These are phyloP conservation scores for Parnassius mnemosyne DNA, from an alignment of 2,888 invertebrate species.

Conservation along the genomic window DNA sequence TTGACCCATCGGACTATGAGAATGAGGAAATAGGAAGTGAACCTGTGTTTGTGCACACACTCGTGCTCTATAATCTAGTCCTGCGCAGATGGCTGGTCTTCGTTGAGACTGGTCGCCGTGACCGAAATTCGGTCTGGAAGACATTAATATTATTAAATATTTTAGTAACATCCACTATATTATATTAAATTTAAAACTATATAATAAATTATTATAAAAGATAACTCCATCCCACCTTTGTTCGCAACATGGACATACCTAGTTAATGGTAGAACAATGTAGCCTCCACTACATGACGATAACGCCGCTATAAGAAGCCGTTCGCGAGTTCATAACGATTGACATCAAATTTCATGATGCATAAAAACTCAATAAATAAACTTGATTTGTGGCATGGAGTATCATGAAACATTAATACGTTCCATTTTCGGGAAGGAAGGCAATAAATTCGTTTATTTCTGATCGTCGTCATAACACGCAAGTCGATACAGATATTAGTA, in stretches of 20 bases:
- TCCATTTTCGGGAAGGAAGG: conserved; percentile 4
- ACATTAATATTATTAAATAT: too few species aligned
- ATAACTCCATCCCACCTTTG: neutral
- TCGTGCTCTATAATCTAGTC: too few species aligned
- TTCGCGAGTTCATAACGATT: conserved; percentile 37
- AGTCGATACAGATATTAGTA: neutral
- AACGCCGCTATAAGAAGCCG: conserved; percentile 38
- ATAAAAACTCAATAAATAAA: conserved; percentile 44
- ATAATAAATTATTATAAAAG: too few species aligned
- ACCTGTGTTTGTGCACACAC: too few species aligned
- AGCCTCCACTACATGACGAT: conserved; percentile 22
- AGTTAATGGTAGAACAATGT: conserved; percentile 23
- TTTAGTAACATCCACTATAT: too few species aligned
- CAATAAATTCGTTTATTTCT: conserved; percentile 30
- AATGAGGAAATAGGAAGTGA: too few species aligned
- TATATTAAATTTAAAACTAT: too few species aligned
- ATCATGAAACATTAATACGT: conserved; percentile 30
- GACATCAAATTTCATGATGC: conserved; percentile 49
- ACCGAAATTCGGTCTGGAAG: too few species aligned
- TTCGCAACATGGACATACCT: too few species aligned
- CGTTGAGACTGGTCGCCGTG: too few species aligned
- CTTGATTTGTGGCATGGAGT: conserved; percentile 33
- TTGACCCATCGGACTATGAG: too few species aligned
- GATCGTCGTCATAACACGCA: neutral
- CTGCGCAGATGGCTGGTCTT: too few species aligned